Evolutionary conservation across 2,797 vertebrate species (phyloP), one percentile per base, ranked within the genome.

Genomic region (Diceros bicornis): DNA sequence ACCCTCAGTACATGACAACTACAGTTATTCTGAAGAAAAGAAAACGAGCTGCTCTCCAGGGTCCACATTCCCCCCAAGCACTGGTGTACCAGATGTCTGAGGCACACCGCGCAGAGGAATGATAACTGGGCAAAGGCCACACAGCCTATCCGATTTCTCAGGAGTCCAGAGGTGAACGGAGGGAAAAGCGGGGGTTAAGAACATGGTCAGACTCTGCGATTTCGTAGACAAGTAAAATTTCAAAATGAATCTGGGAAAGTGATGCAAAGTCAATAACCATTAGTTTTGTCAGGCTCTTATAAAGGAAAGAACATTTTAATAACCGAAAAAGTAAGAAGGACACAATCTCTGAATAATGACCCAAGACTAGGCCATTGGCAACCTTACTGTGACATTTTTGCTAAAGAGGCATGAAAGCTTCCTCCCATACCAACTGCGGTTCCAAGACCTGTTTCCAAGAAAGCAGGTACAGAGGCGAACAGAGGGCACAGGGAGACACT

Each of bases 211-310:
- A 88, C 71, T 86, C 82, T 47, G 37, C 37, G 61, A 85, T 55
- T 34, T 91, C 50, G 66, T 0, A 4, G 37, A 89, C 55, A 71
- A 75, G 52, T 25, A 59, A 41, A 59, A 89, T 62, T 86, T 86
- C 77, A 89, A 94, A 95, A 91, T 93, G 75, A 93, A 72, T 62
- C 68, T 69, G 74, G n/a, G 9, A 91, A 50, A 74, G 6, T 25
- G 59, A 83, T 34, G 9, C 13, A 44, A 86, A 34, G 50, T 83
- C 55, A 47, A 1, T 47, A 82, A 64, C 12, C 37, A 20, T 23
- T 78, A 27, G 66, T 81, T 93, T 50, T 81, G n/a, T 75, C 87
- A 96, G 75, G 29, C 61, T 86, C 92, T 93, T 74, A 44, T 3
- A 64, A 69, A 95, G 66, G 44, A 91, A 78, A 88, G 20, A 44